A percentile compares a stretch with the other conserved stretches of the same genome.
Evolutionary conservation across 2,797 vertebrate species (phyloP).

Genomic region (Phrynocephalus forsythii): DNA sequence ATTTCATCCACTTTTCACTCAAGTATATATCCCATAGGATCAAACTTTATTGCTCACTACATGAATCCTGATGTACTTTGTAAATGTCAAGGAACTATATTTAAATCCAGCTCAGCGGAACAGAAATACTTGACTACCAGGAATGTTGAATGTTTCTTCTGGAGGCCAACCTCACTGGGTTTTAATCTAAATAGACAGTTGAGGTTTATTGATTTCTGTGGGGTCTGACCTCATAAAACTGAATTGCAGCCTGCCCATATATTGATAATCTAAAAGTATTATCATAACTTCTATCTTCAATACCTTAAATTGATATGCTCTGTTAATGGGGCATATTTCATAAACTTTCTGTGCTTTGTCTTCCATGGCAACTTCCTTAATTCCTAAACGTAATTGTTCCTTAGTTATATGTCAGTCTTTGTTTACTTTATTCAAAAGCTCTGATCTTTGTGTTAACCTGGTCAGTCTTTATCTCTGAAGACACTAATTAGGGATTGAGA

Average conservation of each 20-base stretch:
- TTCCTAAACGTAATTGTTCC: slow-evolving; percentile 10
- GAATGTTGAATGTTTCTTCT: slow-evolving; percentile 34
- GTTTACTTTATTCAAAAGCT: background rate
- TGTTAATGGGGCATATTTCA: slow-evolving; percentile 6
- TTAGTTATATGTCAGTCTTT: background rate
- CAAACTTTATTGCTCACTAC: slow-evolving; percentile 40
- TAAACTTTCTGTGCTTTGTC: background rate
- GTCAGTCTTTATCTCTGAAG: too few relatives aligned
- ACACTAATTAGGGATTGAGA: background rate
- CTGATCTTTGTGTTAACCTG: background rate
- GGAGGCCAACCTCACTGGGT: slow-evolving; percentile 11
- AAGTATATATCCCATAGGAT: background rate
- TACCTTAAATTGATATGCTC: slow-evolving; percentile 9
- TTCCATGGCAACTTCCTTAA: background rate
- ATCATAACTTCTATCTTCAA: background rate
- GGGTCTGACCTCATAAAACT: background rate
- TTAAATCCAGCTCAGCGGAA: background rate
- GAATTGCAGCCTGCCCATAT: slow-evolving; percentile 11
- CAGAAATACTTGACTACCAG: slow-evolving; percentile 44
- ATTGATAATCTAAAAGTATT: slow-evolving; percentile 48
- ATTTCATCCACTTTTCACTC: slow-evolving; percentile 17
- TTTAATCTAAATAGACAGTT: background rate
- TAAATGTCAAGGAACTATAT: slow-evolving; percentile 15
- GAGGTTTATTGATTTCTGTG: background rate
- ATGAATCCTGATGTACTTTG: slow-evolving; percentile 14